phyloP scores from a whole-genome alignment of 1,140 invertebrate species.

The Ladona fulva region DNA sequence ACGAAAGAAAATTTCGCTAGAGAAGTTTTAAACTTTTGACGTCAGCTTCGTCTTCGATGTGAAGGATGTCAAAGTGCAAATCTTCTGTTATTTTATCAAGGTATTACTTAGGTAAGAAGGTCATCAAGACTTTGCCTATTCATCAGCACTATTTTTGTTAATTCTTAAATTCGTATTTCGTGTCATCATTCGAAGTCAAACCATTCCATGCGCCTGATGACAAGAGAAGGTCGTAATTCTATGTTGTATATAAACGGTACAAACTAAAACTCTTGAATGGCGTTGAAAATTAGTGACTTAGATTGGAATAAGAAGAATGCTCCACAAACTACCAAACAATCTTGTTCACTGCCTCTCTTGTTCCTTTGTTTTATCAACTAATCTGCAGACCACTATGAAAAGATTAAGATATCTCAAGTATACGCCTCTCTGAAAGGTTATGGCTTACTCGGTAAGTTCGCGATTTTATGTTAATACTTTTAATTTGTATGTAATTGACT shows the following conservation, averaged over 20 bases:
- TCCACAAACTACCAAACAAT: no score
- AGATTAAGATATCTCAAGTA: not conserved
- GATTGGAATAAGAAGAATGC: no score
- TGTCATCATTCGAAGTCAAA: not conserved
- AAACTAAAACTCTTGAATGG: not conserved
- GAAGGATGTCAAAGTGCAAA: no score
- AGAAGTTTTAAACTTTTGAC: not conserved
- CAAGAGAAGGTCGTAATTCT: not conserved
- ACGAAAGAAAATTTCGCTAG: not conserved
- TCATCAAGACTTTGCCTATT: no score
- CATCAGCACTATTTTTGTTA: no score
- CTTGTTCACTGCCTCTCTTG: no score
- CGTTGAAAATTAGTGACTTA: not conserved
- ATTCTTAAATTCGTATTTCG: not conserved
- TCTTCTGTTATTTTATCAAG: no score
- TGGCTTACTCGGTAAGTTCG: not conserved
- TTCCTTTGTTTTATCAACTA: no score
- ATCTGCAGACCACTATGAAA: not conserved
- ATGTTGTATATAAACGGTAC: not conserved
- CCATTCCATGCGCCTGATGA: not conserved
- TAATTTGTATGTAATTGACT: not conserved
- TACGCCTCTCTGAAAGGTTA: not conserved
- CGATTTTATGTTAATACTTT: not conserved
- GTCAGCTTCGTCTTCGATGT: no score
- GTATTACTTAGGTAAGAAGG: no score